Conservation (phyloP, 2,888 invertebrate species). For the Protonemura montana region DNA sequence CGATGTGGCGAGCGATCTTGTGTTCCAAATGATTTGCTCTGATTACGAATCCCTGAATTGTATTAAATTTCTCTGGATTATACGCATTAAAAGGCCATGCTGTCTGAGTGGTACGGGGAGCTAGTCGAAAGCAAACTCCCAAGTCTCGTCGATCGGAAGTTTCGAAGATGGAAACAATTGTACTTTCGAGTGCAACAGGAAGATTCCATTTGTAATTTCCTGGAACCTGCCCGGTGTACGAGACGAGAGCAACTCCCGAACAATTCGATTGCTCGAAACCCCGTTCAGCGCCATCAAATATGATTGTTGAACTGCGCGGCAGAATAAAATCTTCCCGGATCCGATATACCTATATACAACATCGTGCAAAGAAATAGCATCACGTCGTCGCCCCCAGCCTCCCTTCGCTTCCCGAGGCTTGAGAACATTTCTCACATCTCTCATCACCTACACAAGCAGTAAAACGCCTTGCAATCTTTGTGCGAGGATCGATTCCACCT, state of each 20-base stretch:
- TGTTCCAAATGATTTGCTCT: neutral
- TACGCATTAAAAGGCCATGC: no score
- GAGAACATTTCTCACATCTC: slow-evolving; percentile 20
- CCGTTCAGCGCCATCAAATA: neutral
- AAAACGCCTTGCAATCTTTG: slow-evolving; percentile 1
- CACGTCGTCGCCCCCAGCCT: slow-evolving; percentile 8
- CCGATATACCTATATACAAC: no score
- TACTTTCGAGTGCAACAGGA: neutral
- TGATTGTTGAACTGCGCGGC: slow-evolving; percentile 7
- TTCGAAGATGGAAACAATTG: neutral
- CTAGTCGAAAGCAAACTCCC: no score
- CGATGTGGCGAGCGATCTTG: neutral
- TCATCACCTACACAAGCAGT: slow-evolving; percentile 22
- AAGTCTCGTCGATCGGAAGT: no score
- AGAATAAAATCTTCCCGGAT: slow-evolving; percentile 9
- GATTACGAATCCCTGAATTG: neutral
- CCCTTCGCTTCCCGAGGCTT: slow-evolving; percentile 12
- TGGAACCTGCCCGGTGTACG: neutral
- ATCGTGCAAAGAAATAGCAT: slow-evolving; percentile 12
- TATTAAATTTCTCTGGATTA: neutral
- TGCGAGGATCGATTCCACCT: slow-evolving; percentile 21
- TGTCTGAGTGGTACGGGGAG: no score
- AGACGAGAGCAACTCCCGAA: neutral
- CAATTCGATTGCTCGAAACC: neutral
- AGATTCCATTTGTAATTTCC: neutral